A percentile compares a stretch with the other conserved stretches of the same genome.
phyloP scores from a whole-genome alignment of 2,113 vertebrate species.

The Nannobrachium achirus region DNA sequence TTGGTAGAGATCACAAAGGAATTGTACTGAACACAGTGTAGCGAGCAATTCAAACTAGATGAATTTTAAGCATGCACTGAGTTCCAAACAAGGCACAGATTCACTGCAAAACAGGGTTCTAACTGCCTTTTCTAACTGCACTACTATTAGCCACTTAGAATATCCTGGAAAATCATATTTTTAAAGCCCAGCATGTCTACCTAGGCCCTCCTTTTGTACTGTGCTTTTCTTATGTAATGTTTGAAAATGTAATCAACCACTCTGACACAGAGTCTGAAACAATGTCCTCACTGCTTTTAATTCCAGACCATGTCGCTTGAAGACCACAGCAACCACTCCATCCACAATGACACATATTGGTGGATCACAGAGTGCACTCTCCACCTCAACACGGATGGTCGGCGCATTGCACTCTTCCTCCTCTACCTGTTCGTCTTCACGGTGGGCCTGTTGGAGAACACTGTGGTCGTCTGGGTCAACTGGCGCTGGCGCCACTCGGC shows the following conservation, averaged over 20 bases:
- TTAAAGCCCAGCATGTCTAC: too few species aligned
- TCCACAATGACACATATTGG: slow-evolving; percentile 74
- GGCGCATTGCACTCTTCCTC: slow-evolving; percentile 85
- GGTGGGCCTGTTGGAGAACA: slow-evolving; percentile 90
- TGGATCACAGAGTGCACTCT: slow-evolving; percentile 80
- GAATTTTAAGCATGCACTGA: not conserved
- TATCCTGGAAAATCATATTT: not conserved
- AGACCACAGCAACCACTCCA: slow-evolving; percentile 78
- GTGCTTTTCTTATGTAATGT: not conserved
- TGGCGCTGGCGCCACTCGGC: slow-evolving; percentile 82
- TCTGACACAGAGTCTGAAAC: slow-evolving; percentile 27
- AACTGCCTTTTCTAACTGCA: too few species aligned
- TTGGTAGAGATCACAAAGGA: too few species aligned
- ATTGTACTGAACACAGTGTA: too few species aligned
- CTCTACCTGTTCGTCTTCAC: slow-evolving; percentile 89
- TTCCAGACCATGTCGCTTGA: slow-evolving; percentile 44
- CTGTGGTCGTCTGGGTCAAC: slow-evolving; percentile 89
- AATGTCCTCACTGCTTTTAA: slow-evolving; percentile 38
- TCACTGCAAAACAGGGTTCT: too few species aligned
- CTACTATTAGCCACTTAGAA: too few species aligned
- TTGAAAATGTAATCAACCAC: slow-evolving; percentile 27
- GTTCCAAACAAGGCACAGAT: not conserved
- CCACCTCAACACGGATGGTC: slow-evolving; percentile 72
- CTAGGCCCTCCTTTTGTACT: slow-evolving; percentile 9
- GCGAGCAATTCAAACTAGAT: too few species aligned